phyloP scores from a whole-genome alignment of 2,888 invertebrate genomes.

The Synanthedon tipuliformis region DNA sequence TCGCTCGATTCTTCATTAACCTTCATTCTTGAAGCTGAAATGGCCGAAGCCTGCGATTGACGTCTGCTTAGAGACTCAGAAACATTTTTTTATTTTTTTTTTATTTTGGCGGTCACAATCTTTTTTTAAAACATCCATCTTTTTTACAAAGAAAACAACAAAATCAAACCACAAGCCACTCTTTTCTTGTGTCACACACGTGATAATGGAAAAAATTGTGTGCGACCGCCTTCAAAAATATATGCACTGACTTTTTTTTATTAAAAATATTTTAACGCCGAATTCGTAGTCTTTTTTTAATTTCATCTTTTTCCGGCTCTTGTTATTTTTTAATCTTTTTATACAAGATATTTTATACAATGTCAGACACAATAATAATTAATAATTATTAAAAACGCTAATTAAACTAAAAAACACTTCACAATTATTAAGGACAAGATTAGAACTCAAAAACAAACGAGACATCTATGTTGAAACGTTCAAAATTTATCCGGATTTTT shows the following conservation, averaged over 20 bases:
- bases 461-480: conserved; percentile 8
- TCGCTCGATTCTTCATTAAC: too few relatives aligned
- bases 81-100: conserved; percentile 37
- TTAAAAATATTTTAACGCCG: conserved; percentile 51
- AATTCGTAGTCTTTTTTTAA: conserved; percentile 15
- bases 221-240: conserved; percentile 41
- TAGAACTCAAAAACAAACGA: conserved; percentile 15
- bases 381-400: conserved; percentile 17
- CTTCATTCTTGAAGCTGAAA: neutral
- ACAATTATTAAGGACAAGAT: conserved; percentile 16
- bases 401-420: conserved; percentile 22
- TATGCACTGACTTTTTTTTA: conserved; percentile 51
- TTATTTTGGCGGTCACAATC: conserved; percentile 47
- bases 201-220: conserved; percentile 8
- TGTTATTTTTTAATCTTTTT: conserved; percentile 21
- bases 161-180: conserved; percentile 42
- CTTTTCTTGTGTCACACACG: conserved; percentile 60
- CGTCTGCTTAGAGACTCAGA: conserved; percentile 27
- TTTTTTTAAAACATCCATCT: conserved; percentile 29
- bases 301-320: conserved; percentile 22
- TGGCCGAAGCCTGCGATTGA: conserved; percentile 7
- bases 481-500: neutral
- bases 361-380: conserved; percentile 34
- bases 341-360: conserved; percentile 24
- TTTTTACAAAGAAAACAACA: conserved; percentile 27